Percentiles rank a stretch among this genome's conserved stretches.
Conservation (phyloP, 2,888 invertebrate genomes). For the Eristalis arbustorum region DNA sequence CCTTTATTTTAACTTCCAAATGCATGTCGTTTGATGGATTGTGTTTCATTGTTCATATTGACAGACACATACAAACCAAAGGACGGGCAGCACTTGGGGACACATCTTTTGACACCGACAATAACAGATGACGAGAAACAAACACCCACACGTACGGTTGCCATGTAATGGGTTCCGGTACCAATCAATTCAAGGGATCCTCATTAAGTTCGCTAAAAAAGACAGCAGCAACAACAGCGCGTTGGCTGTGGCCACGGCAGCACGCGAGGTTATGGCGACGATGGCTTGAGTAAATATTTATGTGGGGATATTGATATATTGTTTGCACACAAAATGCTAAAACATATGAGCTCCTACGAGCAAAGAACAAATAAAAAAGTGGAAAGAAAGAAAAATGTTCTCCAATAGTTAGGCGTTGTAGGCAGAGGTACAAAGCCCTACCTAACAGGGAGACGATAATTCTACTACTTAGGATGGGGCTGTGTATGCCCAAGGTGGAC, state of each 20-base stretch:
- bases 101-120: constrained; percentile 32
- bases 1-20: not conserved
- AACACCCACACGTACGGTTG: constrained; percentile 14
- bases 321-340: constrained; percentile 51
- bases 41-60: constrained; percentile 35
- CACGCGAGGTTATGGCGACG: not conserved
- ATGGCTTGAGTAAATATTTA: constrained; percentile 50
- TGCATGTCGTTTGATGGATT: constrained; percentile 27
- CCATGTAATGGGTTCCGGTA: constrained; percentile 26
- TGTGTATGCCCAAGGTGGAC: constrained; percentile 1
- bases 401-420: not conserved
- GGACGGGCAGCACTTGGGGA: constrained; percentile 28
- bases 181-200: constrained; percentile 44
- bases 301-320: constrained; percentile 51
- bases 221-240: constrained; percentile 17
- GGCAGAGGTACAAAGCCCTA: not conserved
- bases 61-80: constrained; percentile 20
- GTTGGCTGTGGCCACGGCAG: not conserved
- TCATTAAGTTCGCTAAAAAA: constrained; percentile 41
- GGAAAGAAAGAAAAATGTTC: not conserved
- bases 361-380: constrained; percentile 15
- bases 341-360: constrained; percentile 32
- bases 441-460: constrained; percentile 30
- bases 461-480: constrained; percentile 27
- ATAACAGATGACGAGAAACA: constrained; percentile 43